Percentiles rank a stretch among this genome's conserved stretches.
Conservation (phyloP, 2,113 vertebrate species). For the Indicator indicator region DNA sequence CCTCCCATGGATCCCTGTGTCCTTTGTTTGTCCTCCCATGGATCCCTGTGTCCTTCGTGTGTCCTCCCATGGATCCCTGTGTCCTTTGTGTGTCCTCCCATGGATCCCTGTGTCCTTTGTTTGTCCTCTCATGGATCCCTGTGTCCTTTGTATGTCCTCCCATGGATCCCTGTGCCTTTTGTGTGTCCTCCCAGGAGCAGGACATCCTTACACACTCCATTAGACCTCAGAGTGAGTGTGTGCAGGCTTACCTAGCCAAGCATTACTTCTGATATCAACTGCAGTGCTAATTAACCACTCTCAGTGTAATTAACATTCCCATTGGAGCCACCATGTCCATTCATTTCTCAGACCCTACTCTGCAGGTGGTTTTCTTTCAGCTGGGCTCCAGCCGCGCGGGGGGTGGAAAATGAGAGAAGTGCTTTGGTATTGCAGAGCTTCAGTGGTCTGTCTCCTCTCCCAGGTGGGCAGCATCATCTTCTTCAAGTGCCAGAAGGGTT, state of each 20-base stretch:
- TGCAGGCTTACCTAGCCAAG: neutral
- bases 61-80: too few relatives aligned
- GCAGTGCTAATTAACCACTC: neutral
- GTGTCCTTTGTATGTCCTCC: too few relatives aligned
- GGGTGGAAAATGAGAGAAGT: too few relatives aligned
- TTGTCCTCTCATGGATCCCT: too few relatives aligned
- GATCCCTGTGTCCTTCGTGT: too few relatives aligned
- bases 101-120: too few relatives aligned
- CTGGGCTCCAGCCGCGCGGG: too few relatives aligned
- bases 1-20: too few relatives aligned
- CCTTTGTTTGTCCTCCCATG: too few relatives aligned
- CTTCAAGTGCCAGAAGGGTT: constrained; percentile 95
- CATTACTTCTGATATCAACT: neutral
- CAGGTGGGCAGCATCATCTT: constrained; percentile 89
- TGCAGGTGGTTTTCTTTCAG: neutral
- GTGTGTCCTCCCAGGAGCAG: neutral
- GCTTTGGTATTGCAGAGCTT: neutral
- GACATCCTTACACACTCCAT: accelerated
- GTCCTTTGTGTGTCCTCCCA: too few relatives aligned
- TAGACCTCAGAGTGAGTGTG: accelerated
- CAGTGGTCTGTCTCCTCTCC: neutral
- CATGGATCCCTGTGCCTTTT: too few relatives aligned
- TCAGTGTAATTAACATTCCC: neutral
- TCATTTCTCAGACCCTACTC: neutral
- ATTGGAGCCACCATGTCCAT: neutral